Base-by-base conservation (phyloP, 2,888 invertebrate genomes). In the Cosmia trapezina region DNA sequence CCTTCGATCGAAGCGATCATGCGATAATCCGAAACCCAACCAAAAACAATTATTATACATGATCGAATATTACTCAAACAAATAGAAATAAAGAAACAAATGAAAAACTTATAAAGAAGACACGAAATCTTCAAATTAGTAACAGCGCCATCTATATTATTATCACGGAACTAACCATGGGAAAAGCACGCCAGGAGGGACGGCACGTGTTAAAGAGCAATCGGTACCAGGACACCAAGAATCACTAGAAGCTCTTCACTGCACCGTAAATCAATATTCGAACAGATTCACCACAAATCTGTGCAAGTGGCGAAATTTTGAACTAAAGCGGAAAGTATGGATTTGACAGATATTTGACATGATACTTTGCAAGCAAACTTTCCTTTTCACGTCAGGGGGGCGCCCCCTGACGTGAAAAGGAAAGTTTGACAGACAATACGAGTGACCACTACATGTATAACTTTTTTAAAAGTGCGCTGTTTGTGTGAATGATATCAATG, bases 181-280 rank as follows among this genome's bases (percentile, higher is more conserved):
- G 75, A 79, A 82, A 78, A 68, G 47, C 54, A 28, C 9, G 62
- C 47, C 22, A 22, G 75, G 9, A 45, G 83, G 65, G 56, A 83
- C 19, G 17, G 51, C 66, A 70, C 62, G 71, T 43, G 63, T 62
- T 69, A 66, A 69, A 73, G 59, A 67, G 61, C 65, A 71, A 57
- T 62, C 19, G 17, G 59, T 78, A 85, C 83, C n/a, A 85, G 78
- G 81, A 54, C 45, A 65, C 7, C 72, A 84, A 54, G 14, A 65
- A 43, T 47, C 43, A 57, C 49, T 1, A 43, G 41, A n/a, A 80
- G 61, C 53, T 65, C 45, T 61, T 49, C 19, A 59, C n/a, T 79
- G 78, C 78, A 81, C 54, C 70, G 49, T 43, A 62, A 76, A 76
- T 76, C 77, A 70, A 63, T 63, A 70, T 76, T 19, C 43, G 33